phyloP scores from a whole-genome alignment of 2,888 invertebrate genomes.

The Philereme vetulata region DNA sequence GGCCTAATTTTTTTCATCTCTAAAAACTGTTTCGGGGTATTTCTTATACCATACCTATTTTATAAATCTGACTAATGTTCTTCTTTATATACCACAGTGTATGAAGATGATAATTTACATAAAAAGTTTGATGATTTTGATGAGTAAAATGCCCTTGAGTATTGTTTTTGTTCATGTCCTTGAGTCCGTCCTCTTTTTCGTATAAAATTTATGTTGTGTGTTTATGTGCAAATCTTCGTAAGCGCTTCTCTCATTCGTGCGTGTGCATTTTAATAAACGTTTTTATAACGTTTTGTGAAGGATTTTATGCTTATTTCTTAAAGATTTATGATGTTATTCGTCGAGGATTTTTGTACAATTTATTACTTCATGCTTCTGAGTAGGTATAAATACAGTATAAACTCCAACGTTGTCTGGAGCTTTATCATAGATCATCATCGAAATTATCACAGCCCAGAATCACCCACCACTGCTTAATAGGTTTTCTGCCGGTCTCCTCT shows the following conservation, averaged over 20 bases:
- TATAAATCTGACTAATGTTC: too few species aligned
- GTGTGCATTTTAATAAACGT: conserved; percentile 58
- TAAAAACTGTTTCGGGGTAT: too few species aligned
- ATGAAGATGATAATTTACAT: neutral
- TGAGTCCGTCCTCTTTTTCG: conserved; percentile 24
- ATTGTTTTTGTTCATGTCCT: conserved; percentile 14
- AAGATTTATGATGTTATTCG: conserved; percentile 28
- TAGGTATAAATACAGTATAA: too few species aligned
- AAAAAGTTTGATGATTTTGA: neutral
- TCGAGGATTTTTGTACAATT: conserved; percentile 12
- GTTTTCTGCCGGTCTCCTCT: too few species aligned
- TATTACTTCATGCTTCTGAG: conserved; percentile 1
- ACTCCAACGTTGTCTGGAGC: too few species aligned
- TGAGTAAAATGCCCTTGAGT: conserved; percentile 6
- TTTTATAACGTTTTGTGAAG: conserved; percentile 35
- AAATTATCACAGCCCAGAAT: too few species aligned
- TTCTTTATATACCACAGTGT: too few species aligned
- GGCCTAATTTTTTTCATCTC: too few species aligned
- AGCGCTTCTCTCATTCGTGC: conserved; percentile 47
- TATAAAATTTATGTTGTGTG: conserved; percentile 29
- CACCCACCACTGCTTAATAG: too few species aligned
- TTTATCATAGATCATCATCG: too few species aligned
- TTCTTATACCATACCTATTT: too few species aligned
- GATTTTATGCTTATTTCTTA: conserved; percentile 30
- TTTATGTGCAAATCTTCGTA: conserved; percentile 42